Percentiles rank a stretch among this genome's conserved stretches.
phyloP scores from a whole-genome alignment of 2,888 invertebrate genomes.

The Drosophila kuntzei region DNA sequence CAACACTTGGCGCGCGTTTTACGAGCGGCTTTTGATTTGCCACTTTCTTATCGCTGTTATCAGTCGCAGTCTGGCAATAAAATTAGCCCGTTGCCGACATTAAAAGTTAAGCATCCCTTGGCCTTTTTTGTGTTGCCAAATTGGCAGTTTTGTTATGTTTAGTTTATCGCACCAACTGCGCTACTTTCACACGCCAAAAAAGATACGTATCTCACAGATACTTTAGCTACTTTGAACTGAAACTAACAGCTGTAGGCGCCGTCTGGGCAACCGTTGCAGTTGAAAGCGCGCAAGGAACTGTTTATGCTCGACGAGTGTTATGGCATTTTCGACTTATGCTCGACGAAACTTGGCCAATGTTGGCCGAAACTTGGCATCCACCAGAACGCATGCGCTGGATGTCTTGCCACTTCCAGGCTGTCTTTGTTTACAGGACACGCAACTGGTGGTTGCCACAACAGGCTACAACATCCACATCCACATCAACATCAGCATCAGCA shows the following conservation, averaged over 20 bases:
- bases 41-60: slow-evolving; percentile 66
- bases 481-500: slow-evolving; percentile 12
- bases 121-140: slow-evolving; percentile 30
- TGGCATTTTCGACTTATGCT: slow-evolving; percentile 54
- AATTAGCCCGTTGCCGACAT: slow-evolving; percentile 59
- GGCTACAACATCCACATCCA: slow-evolving; percentile 11
- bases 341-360: slow-evolving; percentile 48
- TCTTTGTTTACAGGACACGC: slow-evolving; percentile 58
- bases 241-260: slow-evolving; percentile 13
- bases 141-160: slow-evolving; percentile 32
- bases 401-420: slow-evolving; percentile 38
- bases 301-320: slow-evolving; percentile 50
- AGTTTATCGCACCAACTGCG: slow-evolving; percentile 20
- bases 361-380: slow-evolving; percentile 66
- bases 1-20: slow-evolving; percentile 60
- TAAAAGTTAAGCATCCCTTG: slow-evolving; percentile 55
- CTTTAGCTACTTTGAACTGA: slow-evolving; percentile 10
- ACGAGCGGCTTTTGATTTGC: slow-evolving; percentile 57
- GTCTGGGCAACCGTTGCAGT: slow-evolving; percentile 60
- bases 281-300: slow-evolving; percentile 83
- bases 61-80: slow-evolving; percentile 61
- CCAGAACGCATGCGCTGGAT: slow-evolving; percentile 67
- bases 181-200: slow-evolving; percentile 24
- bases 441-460: slow-evolving; percentile 72
- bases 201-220: slow-evolving; percentile 18